These are phyloP conservation scores for Cladorhizidae sp. DNA, from an alignment of 37 sponge, comb jelly and placozoan species.

Conservation along the genomic window DNA sequence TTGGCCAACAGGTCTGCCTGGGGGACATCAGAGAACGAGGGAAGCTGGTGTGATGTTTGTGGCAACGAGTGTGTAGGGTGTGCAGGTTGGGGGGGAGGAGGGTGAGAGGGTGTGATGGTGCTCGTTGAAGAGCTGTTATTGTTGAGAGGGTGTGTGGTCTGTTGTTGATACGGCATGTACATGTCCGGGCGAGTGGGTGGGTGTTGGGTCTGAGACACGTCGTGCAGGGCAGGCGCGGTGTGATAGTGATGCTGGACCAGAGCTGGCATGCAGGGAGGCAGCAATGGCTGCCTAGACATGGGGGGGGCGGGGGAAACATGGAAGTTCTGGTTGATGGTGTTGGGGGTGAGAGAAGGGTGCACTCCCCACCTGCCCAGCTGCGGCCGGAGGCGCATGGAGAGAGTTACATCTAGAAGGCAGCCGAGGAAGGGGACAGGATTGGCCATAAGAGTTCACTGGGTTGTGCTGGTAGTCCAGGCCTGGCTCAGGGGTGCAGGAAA, in stretches of 20 bases:
- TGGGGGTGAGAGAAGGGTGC: neutral
- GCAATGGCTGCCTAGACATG: neutral
- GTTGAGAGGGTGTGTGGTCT: neutral
- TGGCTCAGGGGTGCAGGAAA: slow-evolving; percentile 17
- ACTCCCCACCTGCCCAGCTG: no score
- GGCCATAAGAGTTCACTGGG: neutral
- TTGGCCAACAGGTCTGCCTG: slow-evolving; percentile 21
- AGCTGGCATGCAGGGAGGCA: neutral
- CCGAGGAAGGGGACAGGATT: neutral
- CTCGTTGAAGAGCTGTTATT: neutral
- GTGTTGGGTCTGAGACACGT: neutral
- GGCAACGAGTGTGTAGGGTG: neutral
- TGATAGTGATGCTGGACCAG: slow-evolving; percentile 2
- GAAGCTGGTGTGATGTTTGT: neutral
- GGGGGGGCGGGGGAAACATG: no score
- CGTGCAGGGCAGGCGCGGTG: neutral
- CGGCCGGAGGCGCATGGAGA: neutral
- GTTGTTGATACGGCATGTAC: slow-evolving; percentile 1
- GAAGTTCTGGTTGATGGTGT: no score
- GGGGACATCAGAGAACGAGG: slow-evolving; percentile 6
- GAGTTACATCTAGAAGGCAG: neutral
- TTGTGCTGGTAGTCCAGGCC: neutral
- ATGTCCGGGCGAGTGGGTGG: neutral
- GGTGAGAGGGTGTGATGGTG: neutral
- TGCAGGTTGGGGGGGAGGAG: neutral